Evolutionary conservation across 2,888 invertebrate species (phyloP).

Genomic region (Camptogramma bilineatum): DNA sequence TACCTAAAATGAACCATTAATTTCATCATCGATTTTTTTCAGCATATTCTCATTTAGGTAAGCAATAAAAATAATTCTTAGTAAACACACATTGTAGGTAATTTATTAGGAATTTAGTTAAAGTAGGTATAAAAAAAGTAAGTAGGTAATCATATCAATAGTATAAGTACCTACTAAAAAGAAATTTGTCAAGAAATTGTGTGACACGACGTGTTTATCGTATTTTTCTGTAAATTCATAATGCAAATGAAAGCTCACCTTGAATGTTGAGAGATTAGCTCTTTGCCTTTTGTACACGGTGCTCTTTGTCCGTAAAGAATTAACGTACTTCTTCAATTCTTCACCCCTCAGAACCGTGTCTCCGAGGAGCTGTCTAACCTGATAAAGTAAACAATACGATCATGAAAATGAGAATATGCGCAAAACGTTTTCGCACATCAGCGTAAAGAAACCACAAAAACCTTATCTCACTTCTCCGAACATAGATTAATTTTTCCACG

Average conservation of each 20-base stretch:
- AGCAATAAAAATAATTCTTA: too few relatives aligned
- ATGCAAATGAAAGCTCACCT: slow-evolving; percentile 63
- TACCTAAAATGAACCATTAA: slow-evolving; percentile 68
- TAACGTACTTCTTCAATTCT: slow-evolving; percentile 94
- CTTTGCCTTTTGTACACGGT: slow-evolving; percentile 92
- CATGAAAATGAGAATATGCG: slow-evolving; percentile 28
- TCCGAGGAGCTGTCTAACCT: slow-evolving; percentile 84
- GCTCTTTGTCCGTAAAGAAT: slow-evolving; percentile 91
- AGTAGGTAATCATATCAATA: slow-evolving; percentile 4
- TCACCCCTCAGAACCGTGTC: slow-evolving; percentile 91
- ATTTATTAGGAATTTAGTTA: not conserved
- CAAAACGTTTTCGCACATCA: slow-evolving; percentile 18
- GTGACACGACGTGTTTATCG: slow-evolving; percentile 17
- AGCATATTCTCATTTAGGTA: too few relatives aligned
- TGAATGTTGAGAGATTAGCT: slow-evolving; percentile 90
- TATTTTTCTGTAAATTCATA: slow-evolving; percentile 34
- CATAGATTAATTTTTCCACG: slow-evolving; percentile 14
- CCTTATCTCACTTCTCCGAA: slow-evolving; percentile 6
- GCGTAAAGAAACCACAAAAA: slow-evolving; percentile 18
- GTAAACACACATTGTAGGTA: too few relatives aligned
- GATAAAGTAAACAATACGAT: slow-evolving; percentile 43
- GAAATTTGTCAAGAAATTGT: slow-evolving; percentile 9
- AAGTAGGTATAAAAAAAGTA: not conserved
- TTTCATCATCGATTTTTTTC: not conserved
- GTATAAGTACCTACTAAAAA: slow-evolving; percentile 8